Base-by-base conservation (phyloP, 2,797 vertebrate species). In the Smutsia gigantea region DNA sequence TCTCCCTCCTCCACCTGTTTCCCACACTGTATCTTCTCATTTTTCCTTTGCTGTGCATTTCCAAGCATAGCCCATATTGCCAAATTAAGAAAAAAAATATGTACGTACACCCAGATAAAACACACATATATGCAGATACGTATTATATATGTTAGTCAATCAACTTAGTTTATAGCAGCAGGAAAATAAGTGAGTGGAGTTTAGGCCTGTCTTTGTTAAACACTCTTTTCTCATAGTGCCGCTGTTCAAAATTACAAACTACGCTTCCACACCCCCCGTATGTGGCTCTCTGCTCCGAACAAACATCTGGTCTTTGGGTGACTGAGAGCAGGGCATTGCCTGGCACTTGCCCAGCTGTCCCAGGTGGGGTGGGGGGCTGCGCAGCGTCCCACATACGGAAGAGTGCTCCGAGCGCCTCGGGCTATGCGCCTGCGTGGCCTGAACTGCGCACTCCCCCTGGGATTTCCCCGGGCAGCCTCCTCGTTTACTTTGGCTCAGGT, bases 401-500 rank as follows among this genome's bases (percentile, higher is more conserved):
- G 46, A 46, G 46, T 11, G 10, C 46, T 46, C 9, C 11, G 46
- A 9, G 46, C 9, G 46, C 46, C 46, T 46, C 46, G 1, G 10
- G 46, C 46, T 46, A 11, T 10, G n/a, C 51, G 64, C 93, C 92
- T 94, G 13, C 79, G 51, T 69, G 97, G 94, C 96, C 96, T 94
- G 69, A 97, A 90, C 93, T 87, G 55, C 3, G 0, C 29, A 92
- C 92, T 97, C 97, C 97, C 97, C 21, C 7, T 94, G 98, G 96
- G 95, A 97, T 55, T 96, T 71, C 0, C 46, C 49, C 29, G 5
- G 21, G 94, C 90, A 51, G 71, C 49, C 19, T 34, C 57, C 37
- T 49, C n/a, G 97, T 97, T 98, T 98, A 79, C 87, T 95, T 98
- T 96, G 98, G 97, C 96, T 96, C 93, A 46, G 46, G 94, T 23